These are phyloP conservation scores for Sprattus sprattus DNA, from an alignment of 2,113 vertebrate genomes.

Conservation along the genomic window DNA sequence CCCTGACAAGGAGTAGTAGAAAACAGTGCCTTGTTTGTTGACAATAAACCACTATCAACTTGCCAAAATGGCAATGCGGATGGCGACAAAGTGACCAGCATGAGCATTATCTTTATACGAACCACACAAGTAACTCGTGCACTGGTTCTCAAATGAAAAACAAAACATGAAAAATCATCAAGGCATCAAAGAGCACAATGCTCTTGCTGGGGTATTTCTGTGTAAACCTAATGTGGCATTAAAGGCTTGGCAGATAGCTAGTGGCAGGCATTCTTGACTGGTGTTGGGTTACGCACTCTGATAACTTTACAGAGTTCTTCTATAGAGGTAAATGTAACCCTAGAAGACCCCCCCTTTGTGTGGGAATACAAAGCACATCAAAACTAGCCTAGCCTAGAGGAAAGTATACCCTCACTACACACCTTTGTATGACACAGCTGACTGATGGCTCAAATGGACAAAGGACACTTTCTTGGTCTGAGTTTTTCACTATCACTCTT, in stretches of 20 bases:
- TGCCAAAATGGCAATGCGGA: not conserved
- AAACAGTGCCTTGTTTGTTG: not conserved
- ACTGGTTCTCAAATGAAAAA: not conserved
- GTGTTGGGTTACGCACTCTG: constrained; percentile 42
- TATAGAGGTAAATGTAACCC: constrained; percentile 36
- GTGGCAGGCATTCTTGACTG: not conserved
- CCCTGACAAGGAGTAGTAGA: not conserved
- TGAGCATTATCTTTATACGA: not conserved
- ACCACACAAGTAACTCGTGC: not conserved
- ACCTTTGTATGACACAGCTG: not conserved
- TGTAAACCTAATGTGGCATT: no score
- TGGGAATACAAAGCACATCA: not conserved
- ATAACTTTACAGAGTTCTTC: constrained; percentile 26
- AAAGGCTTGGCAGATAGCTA: not conserved
- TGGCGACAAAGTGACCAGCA: not conserved
- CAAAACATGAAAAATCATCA: not conserved
- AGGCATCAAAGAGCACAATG: not conserved
- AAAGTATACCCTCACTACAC: not conserved
- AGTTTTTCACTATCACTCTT: no score
- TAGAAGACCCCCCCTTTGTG: constrained; percentile 39
- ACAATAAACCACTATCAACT: not conserved
- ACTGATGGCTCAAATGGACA: constrained; percentile 13
- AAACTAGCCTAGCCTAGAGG: constrained; percentile 23
- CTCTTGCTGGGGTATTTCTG: no score
- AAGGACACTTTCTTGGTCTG: not conserved